phyloP scores from a whole-genome alignment of 2,888 invertebrate genomes.

The Drosophila hamatofila region DNA sequence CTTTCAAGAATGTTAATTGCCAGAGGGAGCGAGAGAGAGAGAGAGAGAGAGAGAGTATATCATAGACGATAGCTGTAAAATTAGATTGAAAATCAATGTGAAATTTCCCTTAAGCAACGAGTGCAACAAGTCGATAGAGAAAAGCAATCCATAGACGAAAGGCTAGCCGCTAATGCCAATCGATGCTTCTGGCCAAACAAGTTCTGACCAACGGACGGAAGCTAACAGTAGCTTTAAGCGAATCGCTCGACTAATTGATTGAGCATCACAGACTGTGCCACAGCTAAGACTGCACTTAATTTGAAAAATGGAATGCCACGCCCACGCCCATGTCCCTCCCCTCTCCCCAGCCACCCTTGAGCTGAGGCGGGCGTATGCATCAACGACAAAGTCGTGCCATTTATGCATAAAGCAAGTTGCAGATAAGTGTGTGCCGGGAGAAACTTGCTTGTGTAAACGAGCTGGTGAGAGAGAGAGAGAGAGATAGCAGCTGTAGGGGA shows the following conservation, averaged over 20 bases:
- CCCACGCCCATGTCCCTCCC: constrained; percentile 18
- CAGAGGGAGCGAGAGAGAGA: not conserved
- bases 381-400: constrained; percentile 60
- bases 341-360: not conserved
- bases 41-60: not conserved
- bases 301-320: constrained; percentile 38
- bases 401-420: constrained; percentile 71
- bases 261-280: constrained; percentile 41
- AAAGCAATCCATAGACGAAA: not conserved
- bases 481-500: not conserved
- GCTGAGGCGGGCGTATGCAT: constrained; percentile 8
- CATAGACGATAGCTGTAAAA: too few relatives aligned
- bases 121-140: not conserved
- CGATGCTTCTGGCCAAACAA: not conserved
- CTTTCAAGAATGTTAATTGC: too few relatives aligned
- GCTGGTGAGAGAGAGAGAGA: not conserved
- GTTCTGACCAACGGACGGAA: not conserved
- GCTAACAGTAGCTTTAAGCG: constrained; percentile 30
- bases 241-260: constrained; percentile 36
- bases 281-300: constrained; percentile 23
- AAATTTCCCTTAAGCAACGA: not conserved
- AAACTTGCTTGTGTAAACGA: constrained; percentile 5
- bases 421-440: constrained; percentile 48
- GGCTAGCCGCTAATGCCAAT: not conserved
- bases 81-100: not conserved